Conservation (phyloP, 2,113 vertebrate genomes). For the Labeo catla region DNA sequence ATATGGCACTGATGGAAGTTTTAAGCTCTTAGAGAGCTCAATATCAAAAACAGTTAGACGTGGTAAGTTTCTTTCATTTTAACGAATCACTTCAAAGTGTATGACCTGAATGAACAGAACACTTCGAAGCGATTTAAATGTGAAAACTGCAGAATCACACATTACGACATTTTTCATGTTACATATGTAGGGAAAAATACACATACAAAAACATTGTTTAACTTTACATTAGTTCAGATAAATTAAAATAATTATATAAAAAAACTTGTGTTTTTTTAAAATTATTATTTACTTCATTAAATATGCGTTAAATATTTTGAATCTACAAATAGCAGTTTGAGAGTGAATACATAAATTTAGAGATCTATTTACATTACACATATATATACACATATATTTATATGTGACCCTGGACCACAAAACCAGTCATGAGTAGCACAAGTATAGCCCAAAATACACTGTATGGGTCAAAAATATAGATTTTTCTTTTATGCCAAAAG, state of each 20-base stretch:
- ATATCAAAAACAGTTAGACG: background rate
- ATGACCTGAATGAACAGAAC: background rate
- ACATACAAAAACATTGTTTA: background rate
- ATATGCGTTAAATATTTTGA: background rate
- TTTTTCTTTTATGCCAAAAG: too few species aligned
- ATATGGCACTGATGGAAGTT: background rate
- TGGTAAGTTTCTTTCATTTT: background rate
- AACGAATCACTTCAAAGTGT: background rate
- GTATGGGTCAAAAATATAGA: too few species aligned
- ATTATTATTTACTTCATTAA: background rate
- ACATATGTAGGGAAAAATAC: background rate
- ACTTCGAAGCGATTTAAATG: background rate
- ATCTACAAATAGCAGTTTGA: background rate
- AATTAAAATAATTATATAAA: background rate
- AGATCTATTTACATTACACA: too few species aligned
- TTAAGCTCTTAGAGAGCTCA: background rate
- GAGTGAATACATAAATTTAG: too few species aligned
- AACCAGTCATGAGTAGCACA: too few species aligned
- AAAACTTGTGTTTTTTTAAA: background rate
- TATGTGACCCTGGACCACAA: too few species aligned
- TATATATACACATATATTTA: too few species aligned
- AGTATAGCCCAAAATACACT: too few species aligned
- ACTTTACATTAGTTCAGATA: background rate
- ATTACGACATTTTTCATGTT: background rate
- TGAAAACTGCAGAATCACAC: conserved; percentile 9